These are phyloP conservation scores for Halictus ligatus DNA, from an alignment of 2,888 invertebrate genomes.

Conservation along the genomic window DNA sequence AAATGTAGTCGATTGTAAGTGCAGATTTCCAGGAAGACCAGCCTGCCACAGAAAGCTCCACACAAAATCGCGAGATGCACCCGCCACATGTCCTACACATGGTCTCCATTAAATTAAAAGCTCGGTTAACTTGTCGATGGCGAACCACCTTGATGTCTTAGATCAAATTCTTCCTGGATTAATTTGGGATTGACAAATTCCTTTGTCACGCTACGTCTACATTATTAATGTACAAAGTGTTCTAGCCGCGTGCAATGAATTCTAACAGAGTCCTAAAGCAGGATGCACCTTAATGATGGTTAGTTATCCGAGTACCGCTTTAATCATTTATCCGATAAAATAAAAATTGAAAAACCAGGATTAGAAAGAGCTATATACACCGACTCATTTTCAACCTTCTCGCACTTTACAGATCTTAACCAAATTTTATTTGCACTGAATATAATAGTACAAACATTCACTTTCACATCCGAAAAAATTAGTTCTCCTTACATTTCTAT, in stretches of 20 bases:
- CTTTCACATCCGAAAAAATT: too few relatives aligned
- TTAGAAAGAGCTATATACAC: too few relatives aligned
- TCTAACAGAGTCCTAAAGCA: background rate
- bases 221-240: background rate
- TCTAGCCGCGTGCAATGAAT: background rate
- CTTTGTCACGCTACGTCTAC: background rate
- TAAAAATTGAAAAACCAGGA: too few relatives aligned
- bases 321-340: too few relatives aligned
- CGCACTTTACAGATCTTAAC: too few relatives aligned
- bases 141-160: background rate
- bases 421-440: too few relatives aligned
- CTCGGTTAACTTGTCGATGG: conserved; percentile 41
- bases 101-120: conserved; percentile 58
- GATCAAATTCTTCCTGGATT: background rate
- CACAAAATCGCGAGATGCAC: conserved; percentile 49
- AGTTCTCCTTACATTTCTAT: too few relatives aligned
- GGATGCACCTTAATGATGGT: background rate
- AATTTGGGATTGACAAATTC: too few relatives aligned
- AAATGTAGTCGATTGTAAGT: conserved; percentile 68
- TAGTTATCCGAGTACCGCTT: too few relatives aligned
- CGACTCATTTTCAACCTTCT: too few relatives aligned
- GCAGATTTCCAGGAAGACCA: conserved; percentile 57
- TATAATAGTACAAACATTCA: too few relatives aligned
- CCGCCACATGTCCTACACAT: conserved; percentile 9
- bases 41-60: conserved; percentile 32